Evolutionary conservation across 1,140 invertebrate species (phyloP), one percentile per base, ranked within the genome.

Genomic region (Eufriesea mexicana): DNA sequence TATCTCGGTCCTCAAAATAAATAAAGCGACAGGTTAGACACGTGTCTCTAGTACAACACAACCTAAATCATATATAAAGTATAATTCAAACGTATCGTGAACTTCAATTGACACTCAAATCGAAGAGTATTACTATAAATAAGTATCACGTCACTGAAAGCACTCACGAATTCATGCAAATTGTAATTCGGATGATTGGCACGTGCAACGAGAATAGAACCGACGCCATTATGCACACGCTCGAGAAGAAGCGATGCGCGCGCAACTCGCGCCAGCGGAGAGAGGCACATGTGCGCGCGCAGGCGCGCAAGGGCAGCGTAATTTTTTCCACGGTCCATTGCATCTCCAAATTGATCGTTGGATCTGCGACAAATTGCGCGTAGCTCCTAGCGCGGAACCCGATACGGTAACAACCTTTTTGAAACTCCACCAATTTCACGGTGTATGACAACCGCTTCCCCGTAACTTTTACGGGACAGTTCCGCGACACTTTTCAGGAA

Each of bases 401-500:
- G 71, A 83, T 83, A 85, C 75, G 42, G 62, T 72, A 84, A 86
- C 75, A 66, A 76, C 84, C 74, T 84, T 81, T 84, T 64, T 54
- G 57, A 82, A 84, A 83, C 77, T 70, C 57, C 51, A 71, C 72
- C 87, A 86, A 89, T 89, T 89, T 88, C 61, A 78, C 84, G 73
- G 82, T 85, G 77, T 89, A 88, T 84, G 86, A 88, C 80, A 88
- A 86, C 80, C 84, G 84, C 51, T 88, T 74, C 72, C 35, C 79
- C 73, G 73, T 88, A 88, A 89, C 87, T 89, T 89, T 89, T 86
- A 88, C 84, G 59, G 72, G 84, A 88, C 80, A 77, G 79, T 86
- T 83, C 77, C 72, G 72, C 68, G 86, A 86, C 79, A 78, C 80
- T 88, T 88, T 88, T 86, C 84, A 86, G 84, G 57, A 57, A 84